Evolutionary conservation across 2,113 vertebrate genomes (phyloP).

Genomic region (Cheilinus undulatus): DNA sequence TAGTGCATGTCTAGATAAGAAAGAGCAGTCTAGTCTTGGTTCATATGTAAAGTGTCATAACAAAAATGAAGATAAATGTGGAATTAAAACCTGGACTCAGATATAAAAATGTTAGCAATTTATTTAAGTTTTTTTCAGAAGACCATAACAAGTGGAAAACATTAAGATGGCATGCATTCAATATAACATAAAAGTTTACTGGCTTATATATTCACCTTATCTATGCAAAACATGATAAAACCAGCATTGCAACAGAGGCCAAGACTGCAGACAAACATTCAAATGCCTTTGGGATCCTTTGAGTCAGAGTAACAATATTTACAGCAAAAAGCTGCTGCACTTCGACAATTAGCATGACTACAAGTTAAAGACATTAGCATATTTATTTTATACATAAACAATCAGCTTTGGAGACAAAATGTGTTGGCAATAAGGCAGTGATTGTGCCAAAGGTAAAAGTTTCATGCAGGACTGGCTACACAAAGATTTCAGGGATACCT

Average conservation of each 20-base stretch:
- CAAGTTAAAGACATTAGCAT: slow-evolving; percentile 46
- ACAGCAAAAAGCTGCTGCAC: slow-evolving; percentile 29
- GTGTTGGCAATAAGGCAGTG: slow-evolving; percentile 21
- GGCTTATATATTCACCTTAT: neutral
- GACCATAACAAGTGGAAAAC: slow-evolving; percentile 18
- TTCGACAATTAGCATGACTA: slow-evolving; percentile 32
- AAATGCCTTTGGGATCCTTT: slow-evolving; percentile 56
- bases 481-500: neutral
- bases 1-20: too few relatives aligned
- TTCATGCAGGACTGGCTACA: neutral
- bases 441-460: slow-evolving; percentile 8
- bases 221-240: slow-evolving; percentile 14
- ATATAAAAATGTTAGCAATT: slow-evolving; percentile 57
- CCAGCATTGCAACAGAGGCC: neutral
- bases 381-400: neutral
- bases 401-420: slow-evolving; percentile 14
- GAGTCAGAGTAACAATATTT: slow-evolving; percentile 33
- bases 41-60: too few relatives aligned
- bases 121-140: slow-evolving; percentile 43
- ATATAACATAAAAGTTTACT: slow-evolving; percentile 30
- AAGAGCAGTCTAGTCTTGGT: too few relatives aligned
- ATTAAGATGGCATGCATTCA: slow-evolving; percentile 20
- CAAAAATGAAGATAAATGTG: too few relatives aligned
- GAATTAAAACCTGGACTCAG: neutral
- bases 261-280: slow-evolving; percentile 47